These are phyloP conservation scores for Hybos culiciformis DNA, from an alignment of 2,888 invertebrate genomes.

Conservation along the genomic window DNA sequence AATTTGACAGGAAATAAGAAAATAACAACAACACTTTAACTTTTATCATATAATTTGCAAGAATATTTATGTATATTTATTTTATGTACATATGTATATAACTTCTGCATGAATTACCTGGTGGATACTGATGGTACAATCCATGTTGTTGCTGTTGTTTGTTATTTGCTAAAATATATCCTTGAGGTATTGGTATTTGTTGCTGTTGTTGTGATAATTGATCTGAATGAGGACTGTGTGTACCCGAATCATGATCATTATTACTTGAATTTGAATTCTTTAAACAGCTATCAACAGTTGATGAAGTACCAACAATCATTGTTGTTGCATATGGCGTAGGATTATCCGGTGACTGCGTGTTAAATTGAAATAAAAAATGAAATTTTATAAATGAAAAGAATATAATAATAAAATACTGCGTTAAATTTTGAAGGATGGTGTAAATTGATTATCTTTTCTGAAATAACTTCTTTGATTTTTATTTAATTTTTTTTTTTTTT, in stretches of 20 bases:
- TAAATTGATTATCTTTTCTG: neutral
- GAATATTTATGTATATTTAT: no score
- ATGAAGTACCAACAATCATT: slow-evolving; percentile 43
- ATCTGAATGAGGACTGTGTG: slow-evolving; percentile 35
- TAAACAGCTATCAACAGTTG: slow-evolving; percentile 33
- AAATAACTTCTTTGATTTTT: neutral
- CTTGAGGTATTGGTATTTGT: slow-evolving; percentile 14
- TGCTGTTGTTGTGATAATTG: slow-evolving; percentile 25
- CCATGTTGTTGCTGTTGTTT: slow-evolving; percentile 29
- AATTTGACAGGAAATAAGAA: no score
- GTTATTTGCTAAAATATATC: slow-evolving; percentile 18
- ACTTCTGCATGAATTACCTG: no score
- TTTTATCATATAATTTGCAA: no score
- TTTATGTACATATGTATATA: no score
- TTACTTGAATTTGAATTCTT: slow-evolving; percentile 29
- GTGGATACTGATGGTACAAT: slow-evolving; percentile 31
- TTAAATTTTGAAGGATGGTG: no score
- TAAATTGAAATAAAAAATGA: slow-evolving; percentile 3
- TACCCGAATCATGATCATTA: slow-evolving; percentile 35
- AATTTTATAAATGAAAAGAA: slow-evolving; percentile 3
- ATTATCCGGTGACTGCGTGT: slow-evolving; percentile 43
- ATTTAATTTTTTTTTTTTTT: neutral
- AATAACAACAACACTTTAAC: no score
- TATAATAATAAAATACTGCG: no score
- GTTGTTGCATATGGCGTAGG: slow-evolving; percentile 64